phyloP scores from a whole-genome alignment of 2,797 vertebrate genomes.

The Pagetopsis macropterus region DNA sequence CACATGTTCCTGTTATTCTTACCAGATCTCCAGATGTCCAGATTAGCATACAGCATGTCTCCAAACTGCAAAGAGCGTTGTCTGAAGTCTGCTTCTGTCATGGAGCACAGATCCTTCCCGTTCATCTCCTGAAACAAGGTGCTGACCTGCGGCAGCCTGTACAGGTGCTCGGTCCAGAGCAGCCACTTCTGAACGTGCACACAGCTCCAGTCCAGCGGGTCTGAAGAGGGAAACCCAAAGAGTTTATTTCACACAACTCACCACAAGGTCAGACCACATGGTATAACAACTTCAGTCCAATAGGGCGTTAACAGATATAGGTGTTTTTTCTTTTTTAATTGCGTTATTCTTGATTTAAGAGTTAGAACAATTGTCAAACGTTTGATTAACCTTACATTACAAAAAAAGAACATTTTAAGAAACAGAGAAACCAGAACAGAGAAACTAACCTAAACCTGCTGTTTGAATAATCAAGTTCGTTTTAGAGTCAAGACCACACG shows the following conservation, averaged over 20 bases:
- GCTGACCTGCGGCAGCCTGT: slow-evolving; percentile 90
- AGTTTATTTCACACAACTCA: neutral
- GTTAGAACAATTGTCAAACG: too few relatives aligned
- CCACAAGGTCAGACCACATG: neutral
- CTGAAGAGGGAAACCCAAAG: slow-evolving; percentile 65
- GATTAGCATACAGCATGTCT: slow-evolving; percentile 91
- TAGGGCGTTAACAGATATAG: neutral
- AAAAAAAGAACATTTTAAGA: too few relatives aligned
- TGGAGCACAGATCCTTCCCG: slow-evolving; percentile 90
- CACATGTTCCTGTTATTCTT: slow-evolving; percentile 4
- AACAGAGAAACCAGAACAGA: neutral
- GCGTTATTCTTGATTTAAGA: too few relatives aligned
- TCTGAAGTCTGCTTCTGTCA: slow-evolving; percentile 92
- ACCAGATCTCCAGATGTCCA: slow-evolving; percentile 98
- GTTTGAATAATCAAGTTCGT: neutral
- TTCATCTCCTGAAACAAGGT: slow-evolving; percentile 90
- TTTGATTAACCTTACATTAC: too few relatives aligned
- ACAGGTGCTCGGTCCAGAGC: slow-evolving; percentile 95
- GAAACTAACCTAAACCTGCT: neutral
- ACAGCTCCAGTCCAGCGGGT: slow-evolving; percentile 90
- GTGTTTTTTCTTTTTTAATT: neutral
- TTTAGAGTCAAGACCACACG: neutral
- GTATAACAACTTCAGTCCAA: neutral
- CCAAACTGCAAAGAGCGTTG: slow-evolving; percentile 88
- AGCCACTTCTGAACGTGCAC: slow-evolving; percentile 96